Evolutionary conservation across 2,888 invertebrate genomes (phyloP).

Genomic region (Anodontia alba): DNA sequence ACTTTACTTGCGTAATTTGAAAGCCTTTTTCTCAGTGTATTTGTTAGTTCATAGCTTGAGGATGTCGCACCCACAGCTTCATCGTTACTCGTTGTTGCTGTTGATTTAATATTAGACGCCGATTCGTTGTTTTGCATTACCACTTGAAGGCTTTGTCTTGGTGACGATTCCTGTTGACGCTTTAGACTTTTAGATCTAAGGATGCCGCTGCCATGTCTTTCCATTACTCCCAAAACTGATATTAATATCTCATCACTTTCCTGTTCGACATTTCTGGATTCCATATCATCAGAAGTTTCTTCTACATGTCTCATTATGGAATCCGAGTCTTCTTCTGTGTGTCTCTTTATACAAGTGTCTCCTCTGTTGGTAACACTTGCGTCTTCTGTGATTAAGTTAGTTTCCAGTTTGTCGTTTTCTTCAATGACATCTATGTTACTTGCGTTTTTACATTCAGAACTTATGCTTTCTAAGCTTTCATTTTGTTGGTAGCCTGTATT

Average conservation of each 20-base stretch:
- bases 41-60: neutral
- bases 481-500: too few relatives aligned
- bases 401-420: neutral
- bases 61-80: neutral
- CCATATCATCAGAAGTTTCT: neutral
- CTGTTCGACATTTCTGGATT: too few relatives aligned
- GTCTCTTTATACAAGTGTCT: neutral
- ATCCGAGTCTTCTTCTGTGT: neutral
- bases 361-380: neutral
- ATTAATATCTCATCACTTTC: neutral
- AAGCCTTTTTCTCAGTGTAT: neutral
- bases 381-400: neutral
- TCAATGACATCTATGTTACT: neutral
- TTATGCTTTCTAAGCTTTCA: too few relatives aligned
- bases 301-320: neutral
- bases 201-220: neutral
- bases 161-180: neutral
- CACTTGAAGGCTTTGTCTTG: neutral
- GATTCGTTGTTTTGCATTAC: too few relatives aligned
- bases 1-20: neutral
- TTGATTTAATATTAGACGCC: too few relatives aligned
- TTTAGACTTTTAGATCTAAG: neutral
- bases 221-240: slow-evolving; percentile 3
- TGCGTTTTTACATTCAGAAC: neutral
- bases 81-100: too few relatives aligned